Evolutionary conservation across 2,888 invertebrate species (phyloP), one percentile per base, ranked within the genome.

Genomic region (Calameuta filiformis): DNA sequence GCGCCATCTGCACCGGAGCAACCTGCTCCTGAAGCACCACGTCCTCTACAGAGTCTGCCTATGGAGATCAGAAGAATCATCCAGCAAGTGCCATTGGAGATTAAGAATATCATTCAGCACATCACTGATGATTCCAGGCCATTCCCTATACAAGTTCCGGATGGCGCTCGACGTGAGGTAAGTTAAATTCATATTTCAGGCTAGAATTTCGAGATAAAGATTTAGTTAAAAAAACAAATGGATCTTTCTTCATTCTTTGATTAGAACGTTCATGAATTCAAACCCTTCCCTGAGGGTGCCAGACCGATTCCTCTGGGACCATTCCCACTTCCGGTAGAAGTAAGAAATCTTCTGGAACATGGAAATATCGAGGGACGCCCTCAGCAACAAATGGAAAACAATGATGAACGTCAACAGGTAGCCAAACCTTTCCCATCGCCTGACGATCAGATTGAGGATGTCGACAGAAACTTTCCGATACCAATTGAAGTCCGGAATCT

Each of bases 1-100:
- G 79, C 80, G 56, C 82, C 80, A 68, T 84, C 79, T 37, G 85
- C 79, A 83, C 85, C 79, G 84, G 40, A 40, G 40, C 40, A 40
- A 40, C 87, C 15, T 84, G 80, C 86, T 79, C 80, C 89, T 75
- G 90, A 90, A 35, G 86, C 84, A 68, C 88, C 88, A 9, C 87
- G 85, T 4, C 89, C 91, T 1, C 91, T 91, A 87, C 91, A 90
- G 69, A 89, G 90, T 74, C 87, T 91, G 80, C 92, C 91, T 4
- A 87, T 91, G 33, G 90, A 89, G 77, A 89, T 90, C 37, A 82
- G 87, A 69, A 84, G 88, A 81, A 89, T 90, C 34, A 89, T 90
- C 35, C 88, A 90, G 69, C 90, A 91, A 75, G 89, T 91, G 37
- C 91, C 90, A 15, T 76, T 88, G 40, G 89, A 90, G 40, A 88